phyloP scores from a whole-genome alignment of 1,140 invertebrate genomes.

The Probaryconus sp. region DNA sequence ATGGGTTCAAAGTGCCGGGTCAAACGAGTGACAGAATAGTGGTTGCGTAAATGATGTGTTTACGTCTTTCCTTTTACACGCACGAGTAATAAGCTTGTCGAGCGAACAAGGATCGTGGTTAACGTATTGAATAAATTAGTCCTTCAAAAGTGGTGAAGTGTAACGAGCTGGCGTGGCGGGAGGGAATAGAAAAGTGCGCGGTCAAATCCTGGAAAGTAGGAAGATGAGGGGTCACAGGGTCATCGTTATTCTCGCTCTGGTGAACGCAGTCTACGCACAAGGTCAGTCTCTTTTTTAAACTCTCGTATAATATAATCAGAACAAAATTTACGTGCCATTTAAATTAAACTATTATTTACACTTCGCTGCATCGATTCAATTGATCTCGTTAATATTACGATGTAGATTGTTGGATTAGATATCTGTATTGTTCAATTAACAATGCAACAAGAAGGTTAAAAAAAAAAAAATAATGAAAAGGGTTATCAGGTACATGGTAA shows the following conservation, averaged over 20 bases:
- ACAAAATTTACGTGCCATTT: too few relatives aligned
- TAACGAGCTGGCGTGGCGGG: slow-evolving; percentile 64
- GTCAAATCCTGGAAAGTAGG: slow-evolving; percentile 63
- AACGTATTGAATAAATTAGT: slow-evolving; percentile 42
- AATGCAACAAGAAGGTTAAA: too few relatives aligned
- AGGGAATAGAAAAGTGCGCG: slow-evolving; percentile 49
- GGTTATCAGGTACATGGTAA: too few relatives aligned
- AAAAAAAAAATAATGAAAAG: too few relatives aligned
- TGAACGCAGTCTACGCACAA: slow-evolving; percentile 72
- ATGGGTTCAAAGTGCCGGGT: slow-evolving; percentile 61
- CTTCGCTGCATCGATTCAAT: too few relatives aligned
- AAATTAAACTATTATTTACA: too few relatives aligned
- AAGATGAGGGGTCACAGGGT: slow-evolving; percentile 72
- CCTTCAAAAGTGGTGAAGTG: slow-evolving; percentile 60
- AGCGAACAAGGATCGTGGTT: slow-evolving; percentile 29
- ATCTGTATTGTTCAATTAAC: too few relatives aligned
- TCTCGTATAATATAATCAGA: too few relatives aligned
- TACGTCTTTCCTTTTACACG: slow-evolving; percentile 34
- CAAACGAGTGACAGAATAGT: slow-evolving; percentile 55
- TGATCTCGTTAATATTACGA: too few relatives aligned
- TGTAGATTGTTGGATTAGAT: too few relatives aligned
- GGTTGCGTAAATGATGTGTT: slow-evolving; percentile 48
- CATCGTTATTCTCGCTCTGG: slow-evolving; percentile 67
- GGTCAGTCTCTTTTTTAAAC: slow-evolving; percentile 68
- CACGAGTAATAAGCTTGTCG: slow-evolving; percentile 42